Percentiles rank a stretch among this genome's conserved stretches.
Conservation (phyloP, 2,797 vertebrate genomes). For the Echeneis naucrates region DNA sequence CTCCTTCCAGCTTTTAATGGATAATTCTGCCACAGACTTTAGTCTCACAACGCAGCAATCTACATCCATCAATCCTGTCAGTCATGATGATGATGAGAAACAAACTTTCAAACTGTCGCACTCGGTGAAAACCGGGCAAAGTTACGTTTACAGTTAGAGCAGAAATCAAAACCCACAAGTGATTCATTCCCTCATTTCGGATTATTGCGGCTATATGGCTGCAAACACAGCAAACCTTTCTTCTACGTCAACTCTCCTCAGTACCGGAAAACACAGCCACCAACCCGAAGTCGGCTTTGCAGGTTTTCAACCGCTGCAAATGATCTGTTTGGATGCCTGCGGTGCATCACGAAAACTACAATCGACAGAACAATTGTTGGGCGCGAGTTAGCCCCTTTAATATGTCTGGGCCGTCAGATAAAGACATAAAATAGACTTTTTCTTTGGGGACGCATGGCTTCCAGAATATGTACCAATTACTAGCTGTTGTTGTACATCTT, state of each 20-base stretch:
- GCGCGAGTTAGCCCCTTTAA: slow-evolving; percentile 24
- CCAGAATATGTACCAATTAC: not conserved
- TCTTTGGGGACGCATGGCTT: not conserved
- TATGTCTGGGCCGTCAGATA: slow-evolving; percentile 10
- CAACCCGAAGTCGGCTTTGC: slow-evolving; percentile 27
- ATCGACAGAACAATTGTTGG: slow-evolving; percentile 47
- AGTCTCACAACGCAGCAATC: not conserved
- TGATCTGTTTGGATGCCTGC: slow-evolving; percentile 54
- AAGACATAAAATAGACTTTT: slow-evolving; percentile 24
- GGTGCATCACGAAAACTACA: slow-evolving; percentile 30
- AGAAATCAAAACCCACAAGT: slow-evolving; percentile 10
- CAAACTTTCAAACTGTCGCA: not conserved
- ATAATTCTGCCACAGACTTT: not conserved
- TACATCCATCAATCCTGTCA: not conserved
- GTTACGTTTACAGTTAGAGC: not conserved
- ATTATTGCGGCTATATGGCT: slow-evolving; percentile 1
- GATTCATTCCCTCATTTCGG: slow-evolving; percentile 27
- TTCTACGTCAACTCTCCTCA: slow-evolving; percentile 10
- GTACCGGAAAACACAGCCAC: slow-evolving; percentile 15
- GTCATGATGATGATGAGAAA: slow-evolving; percentile 18
- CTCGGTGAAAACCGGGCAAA: not conserved
- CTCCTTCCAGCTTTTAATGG: not conserved
- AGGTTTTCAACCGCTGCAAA: slow-evolving; percentile 45
- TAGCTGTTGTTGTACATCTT: not conserved
- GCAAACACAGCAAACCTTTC: no score